These are phyloP conservation scores for Decapterus maruadsi DNA, from an alignment of 2,797 vertebrate species.

Conservation along the genomic window DNA sequence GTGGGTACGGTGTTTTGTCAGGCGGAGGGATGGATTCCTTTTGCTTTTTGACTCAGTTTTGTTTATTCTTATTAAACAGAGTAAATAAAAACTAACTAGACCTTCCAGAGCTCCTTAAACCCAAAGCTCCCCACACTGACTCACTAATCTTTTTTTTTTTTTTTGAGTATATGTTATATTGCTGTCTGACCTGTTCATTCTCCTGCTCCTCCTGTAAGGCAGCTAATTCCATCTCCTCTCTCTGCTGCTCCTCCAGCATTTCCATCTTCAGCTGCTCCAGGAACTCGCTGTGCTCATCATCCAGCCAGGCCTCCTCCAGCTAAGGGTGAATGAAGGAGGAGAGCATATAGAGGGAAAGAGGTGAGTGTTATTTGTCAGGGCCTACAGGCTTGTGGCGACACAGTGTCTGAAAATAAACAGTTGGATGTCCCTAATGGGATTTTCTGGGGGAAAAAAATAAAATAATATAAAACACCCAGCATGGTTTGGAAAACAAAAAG, in stretches of 20 bases:
- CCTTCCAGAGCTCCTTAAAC: conserved; percentile 11
- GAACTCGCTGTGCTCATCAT: conserved; percentile 98
- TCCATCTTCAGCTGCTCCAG: conserved; percentile 98
- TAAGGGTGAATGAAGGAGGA: conserved; percentile 80
- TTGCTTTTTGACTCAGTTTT: conserved; percentile 1
- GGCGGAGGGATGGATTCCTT: background rate
- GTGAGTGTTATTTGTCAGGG: conserved; percentile 47
- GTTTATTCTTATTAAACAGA: conserved; percentile 17
- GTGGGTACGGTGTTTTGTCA: background rate
- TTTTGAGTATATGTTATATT: conserved; percentile 12
- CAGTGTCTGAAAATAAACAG: conserved; percentile 57
- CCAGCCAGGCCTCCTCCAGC: conserved; percentile 97
- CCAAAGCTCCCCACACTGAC: conserved; percentile 18
- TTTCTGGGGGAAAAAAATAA: conserved; percentile 12
- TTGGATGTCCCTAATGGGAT: conserved; percentile 56
- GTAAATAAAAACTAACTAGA: background rate
- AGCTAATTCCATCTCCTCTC: conserved; percentile 89
- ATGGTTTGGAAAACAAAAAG: conserved; percentile 30
- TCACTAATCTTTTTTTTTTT: conserved; percentile 5
- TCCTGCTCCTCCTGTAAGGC: conserved; percentile 91
- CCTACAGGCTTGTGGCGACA: conserved; percentile 45
- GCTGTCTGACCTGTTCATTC: conserved; percentile 70
- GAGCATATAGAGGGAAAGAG: conserved; percentile 8
- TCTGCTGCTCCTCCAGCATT: conserved; percentile 94
- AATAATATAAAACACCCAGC: background rate